Base-by-base conservation (phyloP, 2,888 invertebrate species). In the Bursaphelenchus okinawaensis region DNA sequence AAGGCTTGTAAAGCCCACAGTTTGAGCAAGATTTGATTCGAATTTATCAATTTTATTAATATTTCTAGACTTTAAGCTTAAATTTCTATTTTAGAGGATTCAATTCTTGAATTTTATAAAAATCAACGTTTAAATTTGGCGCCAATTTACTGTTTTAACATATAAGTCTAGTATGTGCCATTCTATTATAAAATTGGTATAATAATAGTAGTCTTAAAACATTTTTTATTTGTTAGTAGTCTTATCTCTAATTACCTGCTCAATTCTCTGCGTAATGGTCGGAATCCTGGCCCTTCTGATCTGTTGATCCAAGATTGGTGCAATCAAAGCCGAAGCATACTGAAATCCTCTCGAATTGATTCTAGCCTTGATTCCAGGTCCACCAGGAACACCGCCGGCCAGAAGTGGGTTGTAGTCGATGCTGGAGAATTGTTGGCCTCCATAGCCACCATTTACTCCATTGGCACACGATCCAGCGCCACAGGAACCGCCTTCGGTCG, bases 221-320 rank as follows among this genome's bases (percentile, higher is more conserved):
- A n/a, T n/a, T n/a, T n/a, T n/a, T n/a, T n/a, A n/a, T n/a, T n/a
- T n/a, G n/a, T n/a, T n/a, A n/a, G n/a, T n/a, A n/a, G n/a, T n/a
- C n/a, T n/a, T n/a, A 52, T 12, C 26, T 16, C 8, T 12, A 55
- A 69, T 50, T 3, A 77, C 77, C 70, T 76, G 71, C 9, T 76
- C 77, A 52, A 79, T 72, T 62, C 77, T 75, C 62, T 78, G 79
- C 6, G 70, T 66, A 63, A 79, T 79, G 24, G 77, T 74, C 9
- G 79, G 79, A 19, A 79, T 70, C n/a, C 79, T 55, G 26, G 79
- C 76, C 54, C 71, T 70, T 51, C 75, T 73, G 66, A 79, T 79
- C 62, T 78, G 73, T 24, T 69, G 58, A 59, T 74, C 75, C 27
- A 79, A 61, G 16, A 79, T 65, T 26, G 72, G 74, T 52, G 72